Evolutionary conservation across 2,113 vertebrate species (phyloP).

Genomic region (Nyctereutes procyonoides): DNA sequence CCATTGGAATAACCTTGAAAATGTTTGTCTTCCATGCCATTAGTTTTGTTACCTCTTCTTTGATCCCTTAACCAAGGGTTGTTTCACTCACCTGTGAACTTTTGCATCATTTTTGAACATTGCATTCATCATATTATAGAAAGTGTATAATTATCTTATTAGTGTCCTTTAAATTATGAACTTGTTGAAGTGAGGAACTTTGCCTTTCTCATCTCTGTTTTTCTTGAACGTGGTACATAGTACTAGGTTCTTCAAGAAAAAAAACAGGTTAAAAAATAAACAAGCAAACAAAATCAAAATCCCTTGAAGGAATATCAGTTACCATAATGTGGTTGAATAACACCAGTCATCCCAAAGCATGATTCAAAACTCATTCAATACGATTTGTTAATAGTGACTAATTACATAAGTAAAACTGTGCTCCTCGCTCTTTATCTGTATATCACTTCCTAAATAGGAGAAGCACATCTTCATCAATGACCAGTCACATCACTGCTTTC

Average conservation of each 20-base stretch:
- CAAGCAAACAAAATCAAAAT: background rate
- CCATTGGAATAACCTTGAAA: conserved; percentile 23
- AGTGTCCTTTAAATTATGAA: background rate
- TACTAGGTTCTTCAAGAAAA: background rate
- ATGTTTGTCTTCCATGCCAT: background rate
- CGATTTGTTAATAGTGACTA: background rate
- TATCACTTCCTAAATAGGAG: background rate
- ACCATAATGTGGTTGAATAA: background rate
- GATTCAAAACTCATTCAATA: background rate
- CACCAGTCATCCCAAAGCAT: too few species aligned
- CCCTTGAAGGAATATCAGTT: background rate
- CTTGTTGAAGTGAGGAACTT: background rate
- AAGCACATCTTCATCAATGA: background rate
- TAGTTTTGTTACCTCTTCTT: background rate
- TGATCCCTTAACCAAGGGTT: background rate
- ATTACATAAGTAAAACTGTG: background rate
- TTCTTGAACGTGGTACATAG: background rate
- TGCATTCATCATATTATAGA: background rate
- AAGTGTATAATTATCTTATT: background rate
- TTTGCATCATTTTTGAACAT: conserved; percentile 1
- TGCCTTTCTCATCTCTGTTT: conserved; percentile 13
- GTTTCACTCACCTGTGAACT: background rate
- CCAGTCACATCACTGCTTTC: background rate
- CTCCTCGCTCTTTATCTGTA: background rate
- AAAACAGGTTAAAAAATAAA: background rate